Evolutionary conservation across 1,140 invertebrate genomes (phyloP), one percentile per base, ranked within the genome.

Genomic region (Neodiprion lecontei): DNA sequence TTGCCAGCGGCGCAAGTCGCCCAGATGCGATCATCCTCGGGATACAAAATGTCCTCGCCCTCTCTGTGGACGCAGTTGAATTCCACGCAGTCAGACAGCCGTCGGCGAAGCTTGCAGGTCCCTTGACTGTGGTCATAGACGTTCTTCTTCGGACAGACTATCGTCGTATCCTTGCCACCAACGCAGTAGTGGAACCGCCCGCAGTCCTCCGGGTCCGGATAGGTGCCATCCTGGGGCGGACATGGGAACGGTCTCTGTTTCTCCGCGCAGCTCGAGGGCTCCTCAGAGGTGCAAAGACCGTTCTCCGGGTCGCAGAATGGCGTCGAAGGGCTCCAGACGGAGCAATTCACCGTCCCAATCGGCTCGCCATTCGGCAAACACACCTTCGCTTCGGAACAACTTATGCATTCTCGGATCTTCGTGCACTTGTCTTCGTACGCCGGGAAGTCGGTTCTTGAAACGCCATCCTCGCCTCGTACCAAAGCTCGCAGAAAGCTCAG

Each of bases 121-220:
- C 48, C 48, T 14, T 40, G 40, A 7, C 4, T 40, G 48, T 71
- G 70, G 21, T 71, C 70, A 14, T 71, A 71, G 48, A 71, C 48
- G 48, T 71, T 71, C 11, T 50, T 71, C 48, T 47, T 47, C 3
- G 70, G 70, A 71, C 70, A 71, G 10, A 23, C n/a, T 14, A 71
- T 49, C 12, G 48, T 17, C 12, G 70, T 71, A 4, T 10, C 70
- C 10, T 12, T 17, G 9, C 48, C 48, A 48, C 11, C 48, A 4
- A 14, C n/a, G 48, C 70, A 71, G 70, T 40, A 17, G 48, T 71
- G 70, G 14, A 40, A 71, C 21, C 10, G 23, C 4, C 9, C 10
- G 48, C 70, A 71, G 21, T 17, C n/a, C 21, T 11, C 3, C 12
- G 70, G 70, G 21, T 71, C 70, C 48, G 70, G 70, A 71, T 71